A percentile compares a stretch with the other conserved stretches of the same genome.
These are phyloP conservation scores for rabbit (Oryctolagus cuniculus) DNA, from an alignment of 2,113 vertebrate species.

Conservation along the genomic window DNA sequence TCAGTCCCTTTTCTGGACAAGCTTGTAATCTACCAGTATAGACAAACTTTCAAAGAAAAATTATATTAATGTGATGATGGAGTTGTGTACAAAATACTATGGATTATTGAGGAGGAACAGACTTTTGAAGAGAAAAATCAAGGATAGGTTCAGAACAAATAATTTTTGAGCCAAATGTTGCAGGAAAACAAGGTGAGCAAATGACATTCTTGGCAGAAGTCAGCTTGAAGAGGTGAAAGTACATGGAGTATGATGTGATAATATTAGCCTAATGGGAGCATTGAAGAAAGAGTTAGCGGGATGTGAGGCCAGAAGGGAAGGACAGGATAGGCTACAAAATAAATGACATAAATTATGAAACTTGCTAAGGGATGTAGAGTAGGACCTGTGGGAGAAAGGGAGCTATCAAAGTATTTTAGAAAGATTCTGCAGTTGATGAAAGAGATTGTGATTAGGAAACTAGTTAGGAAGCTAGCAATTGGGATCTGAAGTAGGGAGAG, in stretches of 20 bases:
- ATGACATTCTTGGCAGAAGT: neutral
- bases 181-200: neutral
- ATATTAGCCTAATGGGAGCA: neutral
- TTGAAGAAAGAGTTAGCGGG: neutral
- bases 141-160: conserved; percentile 37
- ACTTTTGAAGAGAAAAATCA: neutral
- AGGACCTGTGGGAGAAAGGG: neutral
- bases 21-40: neutral
- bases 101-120: neutral
- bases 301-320: neutral
- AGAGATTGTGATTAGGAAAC: neutral
- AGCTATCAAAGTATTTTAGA: neutral
- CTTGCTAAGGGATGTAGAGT: neutral
- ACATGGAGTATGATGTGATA: neutral
- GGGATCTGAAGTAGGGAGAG: neutral
- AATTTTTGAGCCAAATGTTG: neutral
- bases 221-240: neutral
- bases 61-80: neutral
- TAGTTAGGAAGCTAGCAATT: neutral
- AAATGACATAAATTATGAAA: neutral
- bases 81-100: neutral
- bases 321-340: neutral
- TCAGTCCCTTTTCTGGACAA: neutral
- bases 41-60: neutral
- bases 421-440: neutral